A percentile compares a stretch with the other conserved stretches of the same genome.
These are phyloP conservation scores for Campoletis sonorensis DNA, from an alignment of 1,140 invertebrate genomes.

Conservation along the genomic window DNA sequence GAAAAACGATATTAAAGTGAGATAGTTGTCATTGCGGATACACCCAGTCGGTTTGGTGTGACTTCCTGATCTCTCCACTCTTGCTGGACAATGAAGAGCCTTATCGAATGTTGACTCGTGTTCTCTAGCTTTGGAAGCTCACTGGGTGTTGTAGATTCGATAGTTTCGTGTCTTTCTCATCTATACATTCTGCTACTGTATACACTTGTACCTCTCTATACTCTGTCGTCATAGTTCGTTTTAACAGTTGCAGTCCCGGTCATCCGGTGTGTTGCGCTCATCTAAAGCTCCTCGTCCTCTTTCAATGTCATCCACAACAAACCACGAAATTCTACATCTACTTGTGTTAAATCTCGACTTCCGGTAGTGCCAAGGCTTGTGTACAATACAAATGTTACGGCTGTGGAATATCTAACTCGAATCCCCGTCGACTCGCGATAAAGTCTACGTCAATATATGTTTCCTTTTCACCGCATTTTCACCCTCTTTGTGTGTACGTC, in stretches of 20 bases:
- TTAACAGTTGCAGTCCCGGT: conserved; percentile 20
- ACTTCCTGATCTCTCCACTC: conserved; percentile 39
- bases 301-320: not conserved
- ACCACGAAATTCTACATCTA: conserved; percentile 30
- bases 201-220: not conserved
- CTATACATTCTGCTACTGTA: not conserved
- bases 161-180: conserved; percentile 35
- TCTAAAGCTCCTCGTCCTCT: not conserved
- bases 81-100: conserved; percentile 67
- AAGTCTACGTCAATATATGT: not conserved
- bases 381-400: not conserved
- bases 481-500: not conserved
- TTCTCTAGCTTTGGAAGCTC: conserved; percentile 27
- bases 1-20: conserved; percentile 44
- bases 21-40: conserved; percentile 59
- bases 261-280: conserved; percentile 4
- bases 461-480: not conserved
- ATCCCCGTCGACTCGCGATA: conserved; percentile 27
- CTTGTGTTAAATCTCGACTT: not conserved
- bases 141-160: conserved; percentile 9
- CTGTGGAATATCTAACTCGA: conserved; percentile 6
- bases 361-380: not conserved
- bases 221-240: not conserved
- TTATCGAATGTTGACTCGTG: conserved; percentile 62
- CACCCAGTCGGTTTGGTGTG: not conserved